Evolutionary conservation across 2,113 vertebrate genomes (phyloP), one percentile per base, ranked within the genome.

Genomic region (Lipotes vexillifer): DNA sequence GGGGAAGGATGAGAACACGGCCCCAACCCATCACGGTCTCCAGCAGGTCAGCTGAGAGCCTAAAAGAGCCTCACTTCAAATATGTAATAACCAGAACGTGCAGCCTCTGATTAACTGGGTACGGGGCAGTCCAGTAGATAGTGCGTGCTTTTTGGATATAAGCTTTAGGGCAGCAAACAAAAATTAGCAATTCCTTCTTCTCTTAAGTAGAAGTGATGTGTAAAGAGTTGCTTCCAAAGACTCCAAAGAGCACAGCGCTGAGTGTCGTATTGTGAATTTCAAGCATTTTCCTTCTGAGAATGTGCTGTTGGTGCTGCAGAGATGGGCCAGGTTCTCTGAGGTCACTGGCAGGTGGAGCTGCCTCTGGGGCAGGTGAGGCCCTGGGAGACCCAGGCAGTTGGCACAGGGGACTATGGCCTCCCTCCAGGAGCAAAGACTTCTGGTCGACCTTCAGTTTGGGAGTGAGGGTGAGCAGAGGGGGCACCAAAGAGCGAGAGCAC

Each of bases 1-100:
- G 29, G 38, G n/a, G 10, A 8, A 1, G 33, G 38, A 23, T 18
- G 0, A 4, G 27, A 18, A 44, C 5, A 6, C 0, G 17, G 57
- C 25, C 27, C 80, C 57, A 0, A 5, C 6, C 1, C 6, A 38
- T 13, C 7, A 6, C 4, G 5, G 61, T 49, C 38, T 7, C 23
- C 25, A 14, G 12, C 25, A 29, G 38, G 25, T 27, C 71, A 14
- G 23, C 1, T 7, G 36, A 38, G 69, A 41, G 10, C 20, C 69
- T 71, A 6, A 21, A 66, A 14, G 61, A 23, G 61, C 14, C 17
- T 29, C 7, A 65, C 57, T 33, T 3, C 29, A 36, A 23, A 21
- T 20, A 23, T 3, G 6, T 6, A 14, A 14, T 52, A 23, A 9
- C 33, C 59, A 66, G 17, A 90, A 11, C 10, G 2, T 7, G n/a